Base-by-base conservation (phyloP, 1,140 invertebrate species). In the Drosophila teissieri region DNA sequence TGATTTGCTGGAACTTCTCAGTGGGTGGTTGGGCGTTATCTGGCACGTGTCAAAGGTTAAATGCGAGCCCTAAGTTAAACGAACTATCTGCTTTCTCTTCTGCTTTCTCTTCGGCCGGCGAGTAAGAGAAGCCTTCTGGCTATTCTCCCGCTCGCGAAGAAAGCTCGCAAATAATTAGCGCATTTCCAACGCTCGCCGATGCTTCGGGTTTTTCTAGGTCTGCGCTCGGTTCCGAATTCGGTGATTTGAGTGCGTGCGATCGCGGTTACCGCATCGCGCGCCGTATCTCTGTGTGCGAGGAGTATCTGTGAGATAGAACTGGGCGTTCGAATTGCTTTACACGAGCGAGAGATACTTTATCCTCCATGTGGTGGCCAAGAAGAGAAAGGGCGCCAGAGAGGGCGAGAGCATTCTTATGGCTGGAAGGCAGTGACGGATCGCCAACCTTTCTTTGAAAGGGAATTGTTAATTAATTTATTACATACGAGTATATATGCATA, bases 141-240 rank as follows among this genome's bases (percentile, higher is more conserved):
- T 49, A 22, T 44, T 5, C 27, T 64, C 64, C 42, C 31, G 56
- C 15, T 17, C 37, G 42, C 42, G 19, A 19, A 45, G 49, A 84
- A 72, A 83, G 76, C 80, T 89, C 76, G 84, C 83, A 67, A 88
- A 88, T 88, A 89, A 88, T 88, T 88, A 89, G 83, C 84, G 83
- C 84, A 77, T 79, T 88, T 83, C 83, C 76, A 86, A 80, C 84
- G 83, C 83, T 75, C 80, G 75, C 64, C 63, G 52, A 55, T 70
- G 63, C 63, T 69, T 70, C 51, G 68, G 65, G 36, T 57, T 48
- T 34, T 51, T 51, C 24, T 27, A 37, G 24, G 36, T 34, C 11
- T 10, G 31, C 12, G 51, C 39, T 62, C 65, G 67, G 49, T 34
- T 62, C 36, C 44, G 57, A 64, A 52, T 75, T 75, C 78, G 84